Evolutionary conservation across 2,113 vertebrate species (phyloP), one percentile per base, ranked within the genome.

Genomic region (Dendrocopos noguchii): DNA sequence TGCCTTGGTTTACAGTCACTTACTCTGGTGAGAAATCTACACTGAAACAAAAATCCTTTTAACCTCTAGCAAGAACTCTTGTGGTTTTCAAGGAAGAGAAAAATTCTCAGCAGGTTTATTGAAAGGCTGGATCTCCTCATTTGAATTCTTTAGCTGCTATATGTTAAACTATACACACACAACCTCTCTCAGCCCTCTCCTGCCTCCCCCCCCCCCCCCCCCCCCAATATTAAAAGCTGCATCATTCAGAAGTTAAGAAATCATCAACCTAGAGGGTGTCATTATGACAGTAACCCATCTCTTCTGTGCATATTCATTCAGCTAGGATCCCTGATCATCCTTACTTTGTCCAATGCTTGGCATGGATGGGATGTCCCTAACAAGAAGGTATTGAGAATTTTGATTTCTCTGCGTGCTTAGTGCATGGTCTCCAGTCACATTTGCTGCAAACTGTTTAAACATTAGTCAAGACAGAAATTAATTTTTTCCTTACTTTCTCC

Each of bases 371-470:
- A 11, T 33, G 12, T 66, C 18, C 52, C 24, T 57, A 81, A n/a
- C 27, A 71, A 33, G 4, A 6, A 44, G 3, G 5, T 61, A 29
- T 42, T 55, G 50, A 27, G 70, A n/a, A 66, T 39, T 15, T 13
- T 33, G 8, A 39, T 84, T 81, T 73, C 12, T 50, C 39, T 28
- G 1, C 29, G 22, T 36, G 11, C 50, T 80, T 57, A 63, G 31
- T 18, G 3, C 67, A 13, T 53, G 16, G 7, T 59, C 9, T 5
- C 17, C 25, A 59, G 21, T 1, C 0, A 0, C 71, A 71, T 75
- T 81, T 53, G 7, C 14, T 79, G 15, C 5, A 50, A 82, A 55
- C 6, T 65, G 2, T 79, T 86, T 59, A 85, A 87, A 83, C 5
- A 2, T 1, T 53, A 47, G 2, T 60, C 13, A 85, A 60, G 36